These are phyloP conservation scores for Aphelocoma californica DNA, from an alignment of 2,797 vertebrate genomes.

Conservation along the genomic window DNA sequence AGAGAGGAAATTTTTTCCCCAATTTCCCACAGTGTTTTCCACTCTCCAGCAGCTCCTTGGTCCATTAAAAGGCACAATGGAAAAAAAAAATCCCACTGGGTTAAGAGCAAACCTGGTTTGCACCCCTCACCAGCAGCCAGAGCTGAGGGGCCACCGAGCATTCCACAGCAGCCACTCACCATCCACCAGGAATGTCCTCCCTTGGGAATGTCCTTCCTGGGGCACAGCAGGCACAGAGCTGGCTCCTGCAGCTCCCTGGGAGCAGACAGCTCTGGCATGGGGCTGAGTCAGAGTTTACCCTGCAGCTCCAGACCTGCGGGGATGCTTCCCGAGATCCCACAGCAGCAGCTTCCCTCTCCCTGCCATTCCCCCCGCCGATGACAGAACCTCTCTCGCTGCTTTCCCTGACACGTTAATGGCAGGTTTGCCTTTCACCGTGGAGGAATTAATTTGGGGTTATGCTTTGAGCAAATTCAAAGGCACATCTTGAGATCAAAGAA, in stretches of 20 bases:
- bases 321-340: background rate
- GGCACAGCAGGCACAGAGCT: background rate
- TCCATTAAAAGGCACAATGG: accelerated
- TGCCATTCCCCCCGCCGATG: background rate
- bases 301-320: accelerated
- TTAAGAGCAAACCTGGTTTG: background rate
- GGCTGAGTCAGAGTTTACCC: slow-evolving; percentile 3
- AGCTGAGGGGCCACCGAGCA: background rate
- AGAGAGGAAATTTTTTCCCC: background rate
- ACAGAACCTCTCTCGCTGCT: background rate
- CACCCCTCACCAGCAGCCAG: background rate
- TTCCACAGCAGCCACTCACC: accelerated
- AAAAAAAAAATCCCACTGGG: background rate
- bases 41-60: background rate
- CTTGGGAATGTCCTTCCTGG: background rate
- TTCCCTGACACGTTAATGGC: slow-evolving; percentile 3
- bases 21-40: accelerated
- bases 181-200: background rate
- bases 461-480: background rate
- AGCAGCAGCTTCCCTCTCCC: background rate
- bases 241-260: background rate
- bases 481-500: background rate
- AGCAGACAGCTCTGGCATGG: background rate
- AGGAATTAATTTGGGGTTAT: background rate
- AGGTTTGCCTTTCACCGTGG: slow-evolving; percentile 4